Evolutionary conservation across 2,797 vertebrate species (phyloP), one percentile per base, ranked within the genome.

Genomic region (Toxotes lorentzi): DNA sequence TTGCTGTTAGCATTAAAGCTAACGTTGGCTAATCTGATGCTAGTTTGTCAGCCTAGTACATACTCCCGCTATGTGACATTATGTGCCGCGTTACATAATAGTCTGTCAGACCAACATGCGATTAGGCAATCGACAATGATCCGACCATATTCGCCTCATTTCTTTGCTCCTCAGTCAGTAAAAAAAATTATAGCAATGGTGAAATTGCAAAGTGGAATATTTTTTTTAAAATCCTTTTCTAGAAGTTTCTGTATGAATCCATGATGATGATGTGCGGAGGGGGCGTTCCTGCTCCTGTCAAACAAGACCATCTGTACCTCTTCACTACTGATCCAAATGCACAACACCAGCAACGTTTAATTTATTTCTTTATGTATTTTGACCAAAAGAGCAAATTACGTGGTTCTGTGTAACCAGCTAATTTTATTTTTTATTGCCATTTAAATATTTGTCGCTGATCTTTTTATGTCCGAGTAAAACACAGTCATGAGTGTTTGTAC

Each of bases 51-150:
- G 10, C 23, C 1, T 0, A 27, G 7, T n/a, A 2, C 7, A 7
- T 5, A n/a, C 21, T 45, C 14, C 10, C 6, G 10, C 3, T 19
- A 27, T 63, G 38, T 68, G 35, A 45, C 59, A 9, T 70, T 6
- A 41, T 35, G 45, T 21, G n/a, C 8, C 8, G 41, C 2, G 17
- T 91, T 85, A 63, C 63, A 21, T 87, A 89, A 90, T 50, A 0
- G 7, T 27, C 16, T 19, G 43, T 24, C 12, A 23, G 4, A 43
- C 17, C 2, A 27, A 17, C 5, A 53, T 16, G 17, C 4, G 4
- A 10, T 59, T 2, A 21, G 27, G 11, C 7, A 19, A 61, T 3
- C 24, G 1, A 23, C 14, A 45, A 5, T 0, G 0, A 12, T 32
- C 27, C 12, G 2, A 51, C 16, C 27, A 0, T 14, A 34, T 27